phyloP scores from a whole-genome alignment of 2,888 invertebrate genomes.

The Lycocerus yunnanus region DNA sequence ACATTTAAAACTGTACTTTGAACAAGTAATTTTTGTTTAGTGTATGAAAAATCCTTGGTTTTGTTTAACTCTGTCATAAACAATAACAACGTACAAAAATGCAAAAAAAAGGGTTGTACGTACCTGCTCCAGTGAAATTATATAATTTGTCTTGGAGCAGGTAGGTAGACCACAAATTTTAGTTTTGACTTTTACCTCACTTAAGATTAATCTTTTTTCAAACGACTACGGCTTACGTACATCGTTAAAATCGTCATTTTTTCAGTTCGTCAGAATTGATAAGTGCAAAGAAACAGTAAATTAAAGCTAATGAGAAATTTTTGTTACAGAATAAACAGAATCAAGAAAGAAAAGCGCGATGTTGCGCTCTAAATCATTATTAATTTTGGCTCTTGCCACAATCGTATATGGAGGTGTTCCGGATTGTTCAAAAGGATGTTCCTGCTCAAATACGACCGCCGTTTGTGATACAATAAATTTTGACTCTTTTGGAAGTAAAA shows the following conservation, averaged over 20 bases:
- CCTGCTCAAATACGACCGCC: conserved; percentile 66
- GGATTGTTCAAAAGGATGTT: conserved; percentile 67
- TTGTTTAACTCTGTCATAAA: too few relatives aligned
- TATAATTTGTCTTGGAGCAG: not conserved
- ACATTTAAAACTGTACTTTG: too few relatives aligned
- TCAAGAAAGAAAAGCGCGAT: conserved; percentile 6
- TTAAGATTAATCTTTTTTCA: too few relatives aligned
- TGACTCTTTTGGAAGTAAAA: conserved; percentile 67
- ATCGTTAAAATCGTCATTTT: too few relatives aligned
- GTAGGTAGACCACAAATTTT: not conserved
- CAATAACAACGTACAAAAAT: too few relatives aligned
- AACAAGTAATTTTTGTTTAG: too few relatives aligned
- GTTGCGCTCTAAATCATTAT: conserved; percentile 12
- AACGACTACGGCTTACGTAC: too few relatives aligned
- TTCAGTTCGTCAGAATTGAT: too few relatives aligned
- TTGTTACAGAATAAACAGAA: conserved; percentile 9
- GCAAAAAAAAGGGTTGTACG: not conserved
- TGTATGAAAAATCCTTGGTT: too few relatives aligned
- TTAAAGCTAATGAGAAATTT: not conserved
- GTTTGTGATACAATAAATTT: conserved; percentile 72
- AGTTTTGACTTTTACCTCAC: too few relatives aligned
- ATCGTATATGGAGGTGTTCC: not conserved
- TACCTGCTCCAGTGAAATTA: not conserved
- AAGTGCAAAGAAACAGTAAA: too few relatives aligned
- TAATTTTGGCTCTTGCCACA: conserved; percentile 33